phyloP scores from a whole-genome alignment of 2,888 invertebrate species.

The Tachina fera region DNA sequence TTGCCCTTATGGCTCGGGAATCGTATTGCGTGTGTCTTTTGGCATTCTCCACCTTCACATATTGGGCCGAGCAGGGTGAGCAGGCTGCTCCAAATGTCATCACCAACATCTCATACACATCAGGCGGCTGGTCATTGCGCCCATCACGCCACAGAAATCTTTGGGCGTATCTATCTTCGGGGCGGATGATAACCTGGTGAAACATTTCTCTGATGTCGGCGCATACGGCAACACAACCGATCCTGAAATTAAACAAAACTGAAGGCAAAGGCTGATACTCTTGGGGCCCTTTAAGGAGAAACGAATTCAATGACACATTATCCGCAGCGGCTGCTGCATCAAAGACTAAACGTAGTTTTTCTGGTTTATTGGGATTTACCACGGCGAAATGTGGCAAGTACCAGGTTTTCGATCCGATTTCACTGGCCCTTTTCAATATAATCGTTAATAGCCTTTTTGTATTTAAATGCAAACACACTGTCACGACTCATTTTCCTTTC shows the following conservation, averaged over 20 bases:
- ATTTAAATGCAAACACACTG: no score
- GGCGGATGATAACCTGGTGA: background rate
- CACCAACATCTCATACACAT: conserved; percentile 24
- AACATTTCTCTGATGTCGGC: conserved; percentile 42
- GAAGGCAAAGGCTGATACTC: conserved; percentile 17
- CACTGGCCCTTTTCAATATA: no score
- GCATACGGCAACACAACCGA: conserved; percentile 19
- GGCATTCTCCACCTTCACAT: conserved; percentile 51
- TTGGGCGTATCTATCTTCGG: background rate
- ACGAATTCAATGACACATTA: conserved; percentile 8
- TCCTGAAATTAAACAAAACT: conserved; percentile 44
- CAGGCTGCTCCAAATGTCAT: conserved; percentile 42
- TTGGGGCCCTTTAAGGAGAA: conserved; percentile 37
- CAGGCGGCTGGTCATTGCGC: background rate
- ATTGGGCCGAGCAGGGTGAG: background rate
- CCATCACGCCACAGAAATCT: conserved; percentile 3
- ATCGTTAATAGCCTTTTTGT: no score
- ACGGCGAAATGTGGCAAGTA: no score
- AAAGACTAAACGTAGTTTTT: conserved; percentile 15
- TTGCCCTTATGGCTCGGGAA: conserved; percentile 57
- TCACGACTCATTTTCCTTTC: no score
- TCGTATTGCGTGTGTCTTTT: conserved; percentile 23
- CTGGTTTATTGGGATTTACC: conserved; percentile 21
- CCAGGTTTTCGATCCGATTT: no score
- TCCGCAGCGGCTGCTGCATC: conserved; percentile 10